These are phyloP conservation scores for Eulithis testata DNA, from an alignment of 2,888 invertebrate species.

Conservation along the genomic window DNA sequence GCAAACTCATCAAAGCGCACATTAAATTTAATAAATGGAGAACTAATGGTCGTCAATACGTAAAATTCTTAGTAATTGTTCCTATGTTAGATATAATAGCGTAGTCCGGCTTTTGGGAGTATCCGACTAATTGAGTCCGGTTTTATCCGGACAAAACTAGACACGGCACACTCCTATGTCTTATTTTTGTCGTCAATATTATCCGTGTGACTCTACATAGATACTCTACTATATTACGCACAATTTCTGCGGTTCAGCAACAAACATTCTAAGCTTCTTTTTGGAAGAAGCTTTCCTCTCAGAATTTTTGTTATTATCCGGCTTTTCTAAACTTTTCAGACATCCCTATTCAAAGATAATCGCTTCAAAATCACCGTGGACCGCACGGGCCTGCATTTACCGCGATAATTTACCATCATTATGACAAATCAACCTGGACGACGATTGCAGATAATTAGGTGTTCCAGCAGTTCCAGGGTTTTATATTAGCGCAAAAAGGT, in stretches of 20 bases:
- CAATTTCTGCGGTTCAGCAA: too few species aligned
- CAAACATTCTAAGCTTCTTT: too few species aligned
- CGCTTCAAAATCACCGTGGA: constrained; percentile 40
- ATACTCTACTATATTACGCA: too few species aligned
- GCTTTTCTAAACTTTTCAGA: background rate
- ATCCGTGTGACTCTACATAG: too few species aligned
- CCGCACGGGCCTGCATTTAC: constrained; percentile 66
- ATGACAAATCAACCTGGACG: constrained; percentile 73
- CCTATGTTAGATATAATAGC: constrained; percentile 30
- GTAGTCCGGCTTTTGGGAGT: background rate
- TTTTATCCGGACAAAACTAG: background rate
- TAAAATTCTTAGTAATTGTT: constrained; percentile 60
- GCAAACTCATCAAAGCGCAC: constrained; percentile 34
- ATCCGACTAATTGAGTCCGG: background rate
- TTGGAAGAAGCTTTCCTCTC: too few species aligned
- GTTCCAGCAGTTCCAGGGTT: constrained; percentile 67
- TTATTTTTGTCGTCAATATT: too few species aligned
- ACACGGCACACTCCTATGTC: too few species aligned
- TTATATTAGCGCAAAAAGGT: constrained; percentile 73
- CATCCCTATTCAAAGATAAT: constrained; percentile 15
- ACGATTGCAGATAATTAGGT: constrained; percentile 76
- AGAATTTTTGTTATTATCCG: background rate
- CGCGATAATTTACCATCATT: constrained; percentile 76
- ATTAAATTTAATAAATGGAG: constrained; percentile 55
- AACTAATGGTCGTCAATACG: constrained; percentile 59